Evolutionary conservation across 2,888 invertebrate species (phyloP), one percentile per base, ranked within the genome.

Genomic region (Parnassius glacialis): DNA sequence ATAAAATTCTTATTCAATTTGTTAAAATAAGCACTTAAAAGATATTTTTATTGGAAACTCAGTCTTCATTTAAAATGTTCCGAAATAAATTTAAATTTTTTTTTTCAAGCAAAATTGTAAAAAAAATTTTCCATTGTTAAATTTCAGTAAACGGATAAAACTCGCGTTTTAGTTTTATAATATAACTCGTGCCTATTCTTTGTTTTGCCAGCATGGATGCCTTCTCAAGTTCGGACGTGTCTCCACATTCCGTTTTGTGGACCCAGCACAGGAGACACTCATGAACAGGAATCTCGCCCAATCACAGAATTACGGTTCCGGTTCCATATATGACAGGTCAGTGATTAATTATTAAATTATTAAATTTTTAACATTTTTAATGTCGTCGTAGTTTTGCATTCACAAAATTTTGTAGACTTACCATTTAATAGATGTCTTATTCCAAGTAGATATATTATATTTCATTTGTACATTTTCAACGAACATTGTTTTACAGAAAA

Each of bases 141-240:
- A 34, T 3, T 34, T 34, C 7, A 34, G 7, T 34, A n/a, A n/a
- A 34, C 34, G 5, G 34, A 34, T 34, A 5, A 34, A 34, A 34
- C 34, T 34, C 34, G 34, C 7, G 34, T 34, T 34, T 34, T 34
- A 5, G 34, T 34, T 34, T 34, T 34, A 34, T 34, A 34, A 34
- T 34, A 34, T 5, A 34, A 7, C 34, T 7, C 34, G 7, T 34
- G 5, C 5, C 7, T 34, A 34, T 34, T 34, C 34, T 54, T 52
- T 57, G 7, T 25, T 44, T 43, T 43, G 64, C 20, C 91, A 95
- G 94, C 96, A 97, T 88, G 97, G 96, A 66, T 95, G 95, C 72
- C 93, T 96, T 68, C 94, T 97, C 64, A 96, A 96, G 92, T 96
- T 97, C 84, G 97, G 97, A 57, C 94, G 96, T 70, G 95, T 96